These are phyloP conservation scores for Paedocypris sp. DNA, from an alignment of 2,113 vertebrate genomes.

Conservation along the genomic window DNA sequence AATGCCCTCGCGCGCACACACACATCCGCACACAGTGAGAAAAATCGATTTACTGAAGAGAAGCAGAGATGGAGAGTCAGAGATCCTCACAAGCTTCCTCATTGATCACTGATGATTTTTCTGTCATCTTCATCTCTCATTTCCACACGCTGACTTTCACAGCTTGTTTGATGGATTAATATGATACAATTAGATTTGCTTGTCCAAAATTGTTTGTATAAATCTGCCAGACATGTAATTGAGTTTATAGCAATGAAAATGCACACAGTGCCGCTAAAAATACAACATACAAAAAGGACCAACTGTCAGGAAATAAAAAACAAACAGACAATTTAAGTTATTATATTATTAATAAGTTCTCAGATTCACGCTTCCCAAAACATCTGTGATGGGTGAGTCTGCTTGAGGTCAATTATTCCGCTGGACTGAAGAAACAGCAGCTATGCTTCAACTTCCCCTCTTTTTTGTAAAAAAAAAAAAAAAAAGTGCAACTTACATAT, in stretches of 20 bases:
- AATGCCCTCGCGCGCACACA: background rate
- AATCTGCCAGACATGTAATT: background rate
- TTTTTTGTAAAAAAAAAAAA: no score
- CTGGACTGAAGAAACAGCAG: constrained; percentile 9
- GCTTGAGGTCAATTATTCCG: constrained; percentile 21
- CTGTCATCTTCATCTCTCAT: background rate
- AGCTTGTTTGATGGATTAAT: background rate
- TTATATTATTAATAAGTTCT: background rate
- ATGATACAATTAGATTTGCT: constrained; percentile 2
- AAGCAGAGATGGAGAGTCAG: background rate
- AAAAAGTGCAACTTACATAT: no score
- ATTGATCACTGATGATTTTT: background rate
- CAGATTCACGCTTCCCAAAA: constrained; percentile 3
- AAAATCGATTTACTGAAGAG: constrained; percentile 1
- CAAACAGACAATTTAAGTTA: constrained; percentile 13
- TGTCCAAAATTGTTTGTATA: background rate
- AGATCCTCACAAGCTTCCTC: background rate
- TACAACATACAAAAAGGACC: background rate
- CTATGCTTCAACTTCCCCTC: constrained; percentile 4
- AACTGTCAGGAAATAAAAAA: no score
- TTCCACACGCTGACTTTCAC: background rate
- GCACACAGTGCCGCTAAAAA: background rate
- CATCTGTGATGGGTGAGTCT: constrained; percentile 4
- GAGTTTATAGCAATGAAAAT: no score
- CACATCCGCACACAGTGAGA: background rate